Evolutionary conservation across 1,140 invertebrate species (phyloP), one percentile per base, ranked within the genome.

Genomic region (Tetraneura akinire): DNA sequence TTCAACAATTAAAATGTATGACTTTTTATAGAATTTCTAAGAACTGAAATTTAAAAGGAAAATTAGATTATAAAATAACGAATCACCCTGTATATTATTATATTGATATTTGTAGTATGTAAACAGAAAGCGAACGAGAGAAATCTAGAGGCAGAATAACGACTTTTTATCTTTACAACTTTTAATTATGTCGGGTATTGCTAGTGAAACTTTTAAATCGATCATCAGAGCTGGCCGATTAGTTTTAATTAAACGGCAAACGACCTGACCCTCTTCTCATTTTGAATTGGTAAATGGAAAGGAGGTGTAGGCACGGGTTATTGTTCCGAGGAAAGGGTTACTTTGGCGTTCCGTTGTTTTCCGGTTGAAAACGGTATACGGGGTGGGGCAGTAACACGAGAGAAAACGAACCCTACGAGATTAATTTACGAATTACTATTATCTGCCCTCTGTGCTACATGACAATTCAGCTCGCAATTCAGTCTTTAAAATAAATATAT

Each of bases 231-330:
- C 74, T 26, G 74, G 74, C 55, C 74, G 74, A 78, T 78, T 78
- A 78, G 74, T 78, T 78, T 78, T 78, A 78, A 78, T 78, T 78
- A 78, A 78, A 78, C 74, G 74, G 74, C 55, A 78, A 78, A 78
- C 74, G 74, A 78, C 74, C 74, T 60, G 55, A 21, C 51, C 29
- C 71, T 45, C 49, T 32, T 37, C 29, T 37, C 53, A 37, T 78
- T 42, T 37, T 21, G 26, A 32, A 55, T 51, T 26, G 49, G 8
- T 11, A 16, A 53, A 14, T 29, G n/a, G 29, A 23, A 21, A 47
- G 70, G 32, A 0, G 29, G 32, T 37, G 32, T 3, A 37, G 32
- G 32, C 8, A 37, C 8, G 8, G 32, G 71, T 57, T 57, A 76
- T 76, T 76, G 71, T 57, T 14, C 71, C 51, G 51, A 26, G 55